Base-by-base conservation (phyloP, 2,888 invertebrate species). In the Argyresthia goedartella region DNA sequence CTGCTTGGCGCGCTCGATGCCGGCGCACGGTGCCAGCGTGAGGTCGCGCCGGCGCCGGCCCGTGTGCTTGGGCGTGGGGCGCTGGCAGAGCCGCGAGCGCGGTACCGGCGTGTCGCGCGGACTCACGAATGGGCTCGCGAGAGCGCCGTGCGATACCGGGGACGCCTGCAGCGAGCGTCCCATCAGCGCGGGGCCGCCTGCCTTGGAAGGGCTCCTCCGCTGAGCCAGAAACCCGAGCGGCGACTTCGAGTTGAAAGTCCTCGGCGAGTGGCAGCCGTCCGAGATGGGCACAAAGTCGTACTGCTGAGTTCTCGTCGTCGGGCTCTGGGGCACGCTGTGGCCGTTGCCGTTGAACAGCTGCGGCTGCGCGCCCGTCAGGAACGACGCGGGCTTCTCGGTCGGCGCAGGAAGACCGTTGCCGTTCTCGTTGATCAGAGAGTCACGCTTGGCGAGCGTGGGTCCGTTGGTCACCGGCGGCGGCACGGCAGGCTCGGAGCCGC, bases 251-350 rank as follows among this genome's bases (percentile, higher is more conserved):
- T n/a, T n/a, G 58, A 81, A 78, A 58, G 88, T 87, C 33, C 74
- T 66, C 1, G 92, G 91, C 1, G 91, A 91, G 62, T 90, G 90
- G 45, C 92, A 90, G n/a, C 91, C 91, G 8, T 94, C 94, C 39
- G 95, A 94, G 66, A 96, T 96, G 0, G 95, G 95, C 35, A 93
- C 93, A 66, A 96, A 96, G 72, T 92, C 94, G 69, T 94, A 95
- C 67, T 93, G 92, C 69, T 93, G 91, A 48, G 93, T 89, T 56
- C 92, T 88, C 45, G 93, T 91, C 56, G 93, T 94, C 9, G 93
- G 93, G 79, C 93, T 93, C 57, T 92, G 91, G 1, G 92, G 92
- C 51, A 92, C 91, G 51, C 79, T 75, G 49, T 79, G 76, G 52
- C 71, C 65, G 53, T 79, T 77, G n/a, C n/a, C n/a, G n/a, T n/a